Evolutionary conservation across 2,888 invertebrate genomes (phyloP), one percentile per base, ranked within the genome.

Genomic region (Lasioglossum oenotherae): DNA sequence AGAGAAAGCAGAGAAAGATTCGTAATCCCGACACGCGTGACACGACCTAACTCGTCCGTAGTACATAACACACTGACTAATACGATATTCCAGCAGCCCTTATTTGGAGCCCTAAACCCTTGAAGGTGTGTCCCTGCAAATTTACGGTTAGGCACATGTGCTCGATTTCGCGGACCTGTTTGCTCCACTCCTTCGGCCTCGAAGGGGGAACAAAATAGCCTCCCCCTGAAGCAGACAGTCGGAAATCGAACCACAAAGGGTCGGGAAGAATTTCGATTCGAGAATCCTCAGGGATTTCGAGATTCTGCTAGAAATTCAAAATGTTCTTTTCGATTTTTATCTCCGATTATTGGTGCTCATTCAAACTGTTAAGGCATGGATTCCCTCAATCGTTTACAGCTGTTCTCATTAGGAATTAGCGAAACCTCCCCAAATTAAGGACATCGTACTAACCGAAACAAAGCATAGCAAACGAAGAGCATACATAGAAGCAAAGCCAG

Each of bases 51-150:
- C 86, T 60, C 79, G 44, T 14, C 64, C 80, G 71, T 35, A 23
- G 86, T 41, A 75, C 67, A 80, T 82, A 87, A 80, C 86, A 71
- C 79, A 86, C 86, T 86, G 86, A 60, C 86, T 82, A 82, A 82
- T 80, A 72, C 87, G 78, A 78, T 86, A 82, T 87, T 86, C 86
- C 71, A 81, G 74, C 87, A 87, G 80, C 87, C 82, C 86, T 87
- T 86, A 82, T 87, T 87, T 64, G 35, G 69, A 79, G 38, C 81
- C 84, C 78, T 87, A 80, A 84, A 76, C 87, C 84, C 87, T 87
- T 35, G 81, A 87, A 87, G 87, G 87, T 87, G 86, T 81, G 86
- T 78, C 87, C 81, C 80, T 77, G 76, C 80, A 83, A 87, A 87
- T 87, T 87, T 83, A 83, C 87, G 86, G 77, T 71, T 82, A 80